Evolutionary conservation across 2,888 invertebrate species (phyloP).

Genomic region (Stegophylla sp.): DNA sequence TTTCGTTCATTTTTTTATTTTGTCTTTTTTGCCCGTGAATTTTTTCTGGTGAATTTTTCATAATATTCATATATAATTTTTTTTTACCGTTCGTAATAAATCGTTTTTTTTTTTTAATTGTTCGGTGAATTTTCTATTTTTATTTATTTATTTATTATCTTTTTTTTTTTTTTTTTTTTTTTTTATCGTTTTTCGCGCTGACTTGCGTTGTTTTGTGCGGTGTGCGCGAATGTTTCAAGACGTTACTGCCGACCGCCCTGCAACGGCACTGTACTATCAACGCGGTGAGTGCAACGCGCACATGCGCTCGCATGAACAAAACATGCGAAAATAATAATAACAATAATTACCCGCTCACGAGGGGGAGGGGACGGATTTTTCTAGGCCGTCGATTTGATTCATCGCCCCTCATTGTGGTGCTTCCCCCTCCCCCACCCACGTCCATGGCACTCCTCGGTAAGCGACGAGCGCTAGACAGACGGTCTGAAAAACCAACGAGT

Average conservation of each 20-base stretch:
- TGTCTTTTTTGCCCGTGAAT: neutral
- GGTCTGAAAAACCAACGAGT: neutral
- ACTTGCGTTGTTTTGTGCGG: neutral
- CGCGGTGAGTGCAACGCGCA: conserved; percentile 18
- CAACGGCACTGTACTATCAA: neutral
- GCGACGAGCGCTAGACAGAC: conserved; percentile 20
- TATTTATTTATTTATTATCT: neutral
- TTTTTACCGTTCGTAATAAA: too few species aligned
- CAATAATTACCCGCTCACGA: neutral
- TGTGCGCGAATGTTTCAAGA: conserved; percentile 23
- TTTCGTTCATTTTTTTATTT: neutral
- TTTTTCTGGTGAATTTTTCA: too few species aligned
- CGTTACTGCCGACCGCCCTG: neutral
- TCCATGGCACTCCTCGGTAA: neutral
- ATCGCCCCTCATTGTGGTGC: neutral
- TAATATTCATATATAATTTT: too few species aligned
- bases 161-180: neutral
- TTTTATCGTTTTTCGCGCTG: neutral
- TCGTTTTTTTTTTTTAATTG: too few species aligned
- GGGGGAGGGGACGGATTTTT: conserved; percentile 24
- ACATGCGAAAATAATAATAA: neutral
- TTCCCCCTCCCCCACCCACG: too few species aligned
- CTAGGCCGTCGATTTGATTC: conserved; percentile 17
- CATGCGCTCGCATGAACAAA: too few species aligned
- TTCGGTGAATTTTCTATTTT: neutral